Conservation (phyloP, 2,797 vertebrate genomes). For the Enteromius mattozi region DNA sequence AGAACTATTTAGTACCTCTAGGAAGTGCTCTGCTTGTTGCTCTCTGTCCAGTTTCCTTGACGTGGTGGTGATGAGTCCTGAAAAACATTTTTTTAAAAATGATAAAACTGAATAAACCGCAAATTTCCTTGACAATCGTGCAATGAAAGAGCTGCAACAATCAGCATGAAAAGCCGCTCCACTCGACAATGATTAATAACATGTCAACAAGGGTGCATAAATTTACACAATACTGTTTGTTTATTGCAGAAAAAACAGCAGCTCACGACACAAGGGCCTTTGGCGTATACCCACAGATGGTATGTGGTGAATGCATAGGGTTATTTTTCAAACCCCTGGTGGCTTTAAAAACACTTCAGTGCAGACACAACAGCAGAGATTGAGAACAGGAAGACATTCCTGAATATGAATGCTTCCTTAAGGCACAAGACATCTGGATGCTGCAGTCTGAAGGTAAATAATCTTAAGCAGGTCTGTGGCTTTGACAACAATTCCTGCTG, state of each 20-base stretch:
- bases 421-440: slow-evolving; percentile 34
- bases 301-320: slow-evolving; percentile 19
- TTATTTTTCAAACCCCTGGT: slow-evolving; percentile 23
- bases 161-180: not conserved
- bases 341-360: slow-evolving; percentile 42
- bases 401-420: slow-evolving; percentile 40
- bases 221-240: slow-evolving; percentile 33
- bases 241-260: slow-evolving; percentile 25
- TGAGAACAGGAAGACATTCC: slow-evolving; percentile 10
- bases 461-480: slow-evolving; percentile 2
- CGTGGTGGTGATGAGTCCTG: slow-evolving; percentile 94
- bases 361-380: slow-evolving; percentile 13
- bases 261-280: slow-evolving; percentile 15
- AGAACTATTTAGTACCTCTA: slow-evolving; percentile 83
- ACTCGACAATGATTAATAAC: slow-evolving; percentile 46
- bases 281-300: slow-evolving; percentile 50
- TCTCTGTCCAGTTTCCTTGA: slow-evolving; percentile 94
- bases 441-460: slow-evolving; percentile 16
- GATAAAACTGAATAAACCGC: not conserved
- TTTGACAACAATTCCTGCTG: slow-evolving; percentile 13
- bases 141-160: not conserved
- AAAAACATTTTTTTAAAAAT: slow-evolving; percentile 52
- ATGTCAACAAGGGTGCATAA: slow-evolving; percentile 34
- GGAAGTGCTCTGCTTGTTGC: slow-evolving; percentile 92
- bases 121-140: not conserved